Conservation (phyloP, 2,797 vertebrate genomes). For the Salmo trutta region DNA sequence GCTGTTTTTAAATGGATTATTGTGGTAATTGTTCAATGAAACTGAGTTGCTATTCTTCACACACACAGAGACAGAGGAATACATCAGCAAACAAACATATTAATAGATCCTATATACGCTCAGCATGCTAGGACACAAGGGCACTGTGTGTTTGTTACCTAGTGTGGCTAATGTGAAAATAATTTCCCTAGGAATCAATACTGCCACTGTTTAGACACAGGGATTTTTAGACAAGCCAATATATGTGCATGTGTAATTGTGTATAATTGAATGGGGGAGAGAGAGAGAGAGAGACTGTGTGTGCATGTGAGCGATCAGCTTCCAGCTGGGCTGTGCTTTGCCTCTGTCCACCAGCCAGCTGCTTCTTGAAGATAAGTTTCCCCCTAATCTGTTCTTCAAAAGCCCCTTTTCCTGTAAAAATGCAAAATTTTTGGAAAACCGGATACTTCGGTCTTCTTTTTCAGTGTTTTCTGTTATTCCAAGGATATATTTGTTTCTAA, state of each 20-base stretch:
- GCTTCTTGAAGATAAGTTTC: slow-evolving; percentile 77
- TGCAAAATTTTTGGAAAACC: slow-evolving; percentile 21
- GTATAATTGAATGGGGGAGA: slow-evolving; percentile 3
- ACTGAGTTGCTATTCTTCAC: background rate
- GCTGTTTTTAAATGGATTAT: background rate
- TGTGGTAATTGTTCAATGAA: background rate
- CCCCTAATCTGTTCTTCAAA: slow-evolving; percentile 67
- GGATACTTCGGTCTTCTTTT: slow-evolving; percentile 6
- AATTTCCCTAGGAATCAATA: slow-evolving; percentile 35
- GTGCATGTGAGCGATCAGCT: slow-evolving; percentile 30
- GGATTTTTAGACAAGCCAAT: slow-evolving; percentile 42
- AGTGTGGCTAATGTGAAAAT: slow-evolving; percentile 44
- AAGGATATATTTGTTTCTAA: slow-evolving; percentile 14
- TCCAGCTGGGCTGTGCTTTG: slow-evolving; percentile 63
- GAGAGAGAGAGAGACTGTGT: slow-evolving; percentile 18
- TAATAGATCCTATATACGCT: background rate
- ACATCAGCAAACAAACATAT: background rate
- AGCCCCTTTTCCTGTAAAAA: slow-evolving; percentile 52
- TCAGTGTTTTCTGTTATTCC: background rate
- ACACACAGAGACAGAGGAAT: background rate
- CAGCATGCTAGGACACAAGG: slow-evolving; percentile 27
- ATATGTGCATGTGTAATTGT: background rate
- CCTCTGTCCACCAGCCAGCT: slow-evolving; percentile 72
- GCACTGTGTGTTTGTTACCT: slow-evolving; percentile 44
- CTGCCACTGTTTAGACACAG: slow-evolving; percentile 46